phyloP scores from a whole-genome alignment of 1,140 invertebrate genomes.

The Rhopalosiphum maidis region DNA sequence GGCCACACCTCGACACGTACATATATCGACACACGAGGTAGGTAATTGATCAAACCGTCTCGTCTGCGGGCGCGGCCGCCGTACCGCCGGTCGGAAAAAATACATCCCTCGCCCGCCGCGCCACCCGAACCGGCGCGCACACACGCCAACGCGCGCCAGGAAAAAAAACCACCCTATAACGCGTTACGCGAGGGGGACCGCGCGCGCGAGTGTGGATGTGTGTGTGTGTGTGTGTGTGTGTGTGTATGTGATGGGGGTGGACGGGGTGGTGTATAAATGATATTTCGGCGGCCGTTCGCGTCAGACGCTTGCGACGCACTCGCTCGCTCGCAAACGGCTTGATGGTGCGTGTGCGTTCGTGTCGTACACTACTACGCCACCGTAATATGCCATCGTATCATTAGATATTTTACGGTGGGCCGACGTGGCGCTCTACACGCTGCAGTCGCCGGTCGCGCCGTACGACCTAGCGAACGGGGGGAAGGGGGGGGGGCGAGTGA shows the following conservation, averaged over 20 bases:
- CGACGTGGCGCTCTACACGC: too few relatives aligned
- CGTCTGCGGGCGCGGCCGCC: neutral
- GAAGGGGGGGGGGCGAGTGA: neutral
- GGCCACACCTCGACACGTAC: neutral
- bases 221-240: too few relatives aligned
- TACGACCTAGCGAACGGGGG: neutral
- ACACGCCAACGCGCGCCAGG: neutral
- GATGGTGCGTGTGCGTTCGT: neutral
- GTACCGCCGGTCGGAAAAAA: neutral
- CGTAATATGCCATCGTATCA: neutral
- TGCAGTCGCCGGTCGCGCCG: neutral
- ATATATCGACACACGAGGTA: neutral
- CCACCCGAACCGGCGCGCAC: neutral
- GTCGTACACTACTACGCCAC: neutral
- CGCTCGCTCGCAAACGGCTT: neutral
- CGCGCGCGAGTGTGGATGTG: too few relatives aligned
- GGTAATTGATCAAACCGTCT: conserved; percentile 40
- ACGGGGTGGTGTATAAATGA: neutral
- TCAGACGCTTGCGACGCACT: neutral
- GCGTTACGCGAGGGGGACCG: too few relatives aligned
- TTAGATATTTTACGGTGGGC: neutral
- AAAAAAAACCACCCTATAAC: neutral
- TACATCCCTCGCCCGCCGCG: neutral
- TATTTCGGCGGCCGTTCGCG: conserved; percentile 6
- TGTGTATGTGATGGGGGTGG: too few relatives aligned